A percentile compares a stretch with the other conserved stretches of the same genome.
These are phyloP conservation scores for Serinus canaria DNA, from an alignment of 2,113 vertebrate species.

Conservation along the genomic window DNA sequence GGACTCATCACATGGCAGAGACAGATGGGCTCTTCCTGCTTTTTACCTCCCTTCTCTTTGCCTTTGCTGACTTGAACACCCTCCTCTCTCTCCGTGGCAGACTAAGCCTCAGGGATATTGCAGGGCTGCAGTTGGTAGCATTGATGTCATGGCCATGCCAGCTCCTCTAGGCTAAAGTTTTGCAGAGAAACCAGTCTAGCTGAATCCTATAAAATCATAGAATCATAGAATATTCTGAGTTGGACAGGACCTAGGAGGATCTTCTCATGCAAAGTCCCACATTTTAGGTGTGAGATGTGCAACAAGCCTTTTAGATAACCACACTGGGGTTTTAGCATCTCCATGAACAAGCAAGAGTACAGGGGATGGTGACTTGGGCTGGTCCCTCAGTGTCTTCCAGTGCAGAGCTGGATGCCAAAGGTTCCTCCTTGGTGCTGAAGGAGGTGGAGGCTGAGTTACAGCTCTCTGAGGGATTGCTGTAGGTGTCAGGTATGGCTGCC, in stretches of 20 bases:
- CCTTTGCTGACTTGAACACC: not conserved
- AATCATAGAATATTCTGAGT: not conserved
- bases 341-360: not conserved
- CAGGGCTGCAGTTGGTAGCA: not conserved
- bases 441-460: not conserved
- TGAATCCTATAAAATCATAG: not conserved
- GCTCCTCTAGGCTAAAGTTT: not conserved
- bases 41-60: not conserved
- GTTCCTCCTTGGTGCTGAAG: not conserved
- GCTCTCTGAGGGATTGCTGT: not conserved
- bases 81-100: not conserved
- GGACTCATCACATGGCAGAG: not conserved
- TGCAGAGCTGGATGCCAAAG: not conserved
- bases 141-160: not conserved
- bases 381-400: not conserved
- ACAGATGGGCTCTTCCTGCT: slow-evolving; percentile 24
- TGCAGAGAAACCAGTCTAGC: not conserved
- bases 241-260: not conserved
- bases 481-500: not conserved
- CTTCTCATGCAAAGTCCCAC: not conserved
- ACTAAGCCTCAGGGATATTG: not conserved
- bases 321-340: not conserved
- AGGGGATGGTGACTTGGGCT: not conserved
- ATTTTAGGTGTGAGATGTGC: not conserved
- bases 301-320: not conserved